A percentile compares a stretch with the other conserved stretches of the same genome.
These are phyloP conservation scores for Pararge aegeria DNA, from an alignment of 1,140 invertebrate genomes.

Conservation along the genomic window DNA sequence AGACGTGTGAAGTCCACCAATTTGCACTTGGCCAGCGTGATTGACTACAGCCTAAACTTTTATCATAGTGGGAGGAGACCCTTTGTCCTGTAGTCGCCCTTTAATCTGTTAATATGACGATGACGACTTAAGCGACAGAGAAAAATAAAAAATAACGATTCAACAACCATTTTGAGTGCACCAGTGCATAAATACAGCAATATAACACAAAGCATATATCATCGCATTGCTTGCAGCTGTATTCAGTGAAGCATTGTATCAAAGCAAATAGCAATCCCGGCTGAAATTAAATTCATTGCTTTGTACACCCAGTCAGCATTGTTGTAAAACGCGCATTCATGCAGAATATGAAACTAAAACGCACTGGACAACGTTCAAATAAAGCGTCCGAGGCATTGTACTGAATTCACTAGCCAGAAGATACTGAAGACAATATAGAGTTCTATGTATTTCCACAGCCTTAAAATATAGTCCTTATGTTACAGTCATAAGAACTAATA, in stretches of 20 bases:
- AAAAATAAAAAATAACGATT: too few species aligned
- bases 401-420: constrained; percentile 40
- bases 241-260: constrained; percentile 18
- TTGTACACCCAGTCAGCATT: constrained; percentile 18
- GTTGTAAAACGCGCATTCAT: constrained; percentile 6
- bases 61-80: too few species aligned
- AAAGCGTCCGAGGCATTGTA: constrained; percentile 9
- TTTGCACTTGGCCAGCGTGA: too few species aligned
- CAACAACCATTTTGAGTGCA: neutral
- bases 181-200: neutral
- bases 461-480: too few species aligned
- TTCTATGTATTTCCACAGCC: constrained; percentile 22
- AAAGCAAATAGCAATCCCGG: constrained; percentile 22
- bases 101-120: too few species aligned
- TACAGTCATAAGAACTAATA: too few species aligned
- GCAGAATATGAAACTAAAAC: constrained; percentile 17
- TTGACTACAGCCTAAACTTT: too few species aligned
- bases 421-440: constrained; percentile 35
- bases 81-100: too few species aligned
- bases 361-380: constrained; percentile 6
- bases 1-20: too few species aligned
- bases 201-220: neutral
- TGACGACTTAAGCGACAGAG: too few species aligned
- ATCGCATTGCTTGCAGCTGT: neutral
- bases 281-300: constrained; percentile 23